phyloP scores from a whole-genome alignment of 1,140 invertebrate genomes.

The Brachionus paranguensis region DNA sequence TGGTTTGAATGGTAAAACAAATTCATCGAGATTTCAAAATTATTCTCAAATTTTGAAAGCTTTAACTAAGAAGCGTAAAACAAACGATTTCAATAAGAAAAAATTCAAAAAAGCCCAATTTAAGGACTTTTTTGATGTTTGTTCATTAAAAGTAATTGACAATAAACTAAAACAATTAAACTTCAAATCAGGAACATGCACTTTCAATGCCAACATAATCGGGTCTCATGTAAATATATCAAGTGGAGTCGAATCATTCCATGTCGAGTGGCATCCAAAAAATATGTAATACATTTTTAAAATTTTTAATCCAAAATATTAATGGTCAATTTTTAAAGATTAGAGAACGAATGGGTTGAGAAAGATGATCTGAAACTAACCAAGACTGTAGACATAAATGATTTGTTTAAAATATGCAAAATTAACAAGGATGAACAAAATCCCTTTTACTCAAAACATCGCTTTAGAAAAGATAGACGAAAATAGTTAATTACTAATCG shows the following conservation, averaged over 20 bases:
- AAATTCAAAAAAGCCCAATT: constrained; percentile 38
- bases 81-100: constrained; percentile 2
- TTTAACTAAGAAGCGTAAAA: constrained; percentile 2
- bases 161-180: constrained; percentile 12
- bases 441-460: background rate
- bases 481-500: background rate
- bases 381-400: background rate
- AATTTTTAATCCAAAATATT: background rate
- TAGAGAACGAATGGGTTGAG: constrained; percentile 5
- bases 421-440: background rate
- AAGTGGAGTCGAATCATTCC: background rate
- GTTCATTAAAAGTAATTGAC: constrained; percentile 8
- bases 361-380: background rate
- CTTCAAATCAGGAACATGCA: background rate
- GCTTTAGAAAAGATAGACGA: constrained; percentile 17
- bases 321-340: background rate
- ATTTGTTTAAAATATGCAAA: background rate
- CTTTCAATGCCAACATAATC: constrained; percentile 12
- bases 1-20: background rate
- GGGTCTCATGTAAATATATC: background rate
- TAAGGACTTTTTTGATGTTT: constrained; percentile 5
- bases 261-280: constrained; percentile 10
- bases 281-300: background rate
- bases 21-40: background rate
- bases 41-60: constrained; percentile 18